Base-by-base conservation (phyloP, 2,888 invertebrate genomes). In the Incurvaria masculella region DNA sequence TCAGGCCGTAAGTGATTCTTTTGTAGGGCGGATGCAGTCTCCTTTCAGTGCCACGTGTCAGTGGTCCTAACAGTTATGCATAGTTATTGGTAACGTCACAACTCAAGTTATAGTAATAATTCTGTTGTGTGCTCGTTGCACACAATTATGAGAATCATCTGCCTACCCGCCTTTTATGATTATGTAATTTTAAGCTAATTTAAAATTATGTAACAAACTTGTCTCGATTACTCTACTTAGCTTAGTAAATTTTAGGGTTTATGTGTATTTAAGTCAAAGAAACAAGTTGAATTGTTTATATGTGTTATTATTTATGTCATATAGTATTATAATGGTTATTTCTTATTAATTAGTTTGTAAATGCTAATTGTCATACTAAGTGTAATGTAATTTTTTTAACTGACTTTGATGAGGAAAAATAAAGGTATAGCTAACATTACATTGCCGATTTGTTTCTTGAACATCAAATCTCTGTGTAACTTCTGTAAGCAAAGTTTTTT, bases 251-350 rank as follows among this genome's bases (percentile, higher is more conserved):
- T 68, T 66, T 74, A 74, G 65, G 65, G 61, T 59, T 78, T 75
- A 76, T 75, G 74, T 73, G 33, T 74, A 75, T 72, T 74, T 76
- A 76, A 78, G 76, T 76, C 76, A 78, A 75, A 74, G 72, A 74
- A 76, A 69, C 75, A 72, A 74, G 78, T 76, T 75, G 72, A 76
- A 76, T 76, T 78, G 78, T 78, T 76, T 78, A 75, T 73, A 75
- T 74, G 76, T 78, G 78, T 78, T 78, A 76, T 76, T 78, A 78
- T 76, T 78, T 78, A 78, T 78, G 75, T 78, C 75, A 69, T 76
- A 78, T 76, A 78, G 78, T 78, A 78, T 78, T 78, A 76, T 75
- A 76, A 73, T 74, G 75, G 76, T 78, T 78, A 78, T 76, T 76
- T 76, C 76, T 76, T 78, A 78, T 78, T 78, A 72, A 75, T 76